These are phyloP conservation scores for Neocrepidodera transversa DNA, from an alignment of 2,888 invertebrate species.

Conservation along the genomic window DNA sequence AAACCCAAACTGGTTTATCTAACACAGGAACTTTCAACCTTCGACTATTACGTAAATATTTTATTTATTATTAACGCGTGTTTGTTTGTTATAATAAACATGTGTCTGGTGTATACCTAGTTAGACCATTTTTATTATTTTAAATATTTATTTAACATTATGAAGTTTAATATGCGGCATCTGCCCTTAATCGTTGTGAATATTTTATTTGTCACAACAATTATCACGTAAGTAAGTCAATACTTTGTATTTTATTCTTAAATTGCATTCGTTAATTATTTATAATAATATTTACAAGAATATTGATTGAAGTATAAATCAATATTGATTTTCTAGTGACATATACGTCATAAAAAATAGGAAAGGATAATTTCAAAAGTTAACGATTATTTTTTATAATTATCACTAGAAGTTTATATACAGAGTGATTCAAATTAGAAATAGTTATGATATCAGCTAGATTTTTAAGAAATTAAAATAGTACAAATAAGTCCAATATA, in stretches of 20 bases:
- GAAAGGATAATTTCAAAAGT: too few relatives aligned
- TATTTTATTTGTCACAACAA: conserved; percentile 16
- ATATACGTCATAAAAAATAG: too few relatives aligned
- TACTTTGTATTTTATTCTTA: background rate
- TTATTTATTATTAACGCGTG: background rate
- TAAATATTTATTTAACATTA: background rate
- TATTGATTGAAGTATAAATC: too few relatives aligned
- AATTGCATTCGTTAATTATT: background rate
- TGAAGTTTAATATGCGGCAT: conserved; percentile 24
- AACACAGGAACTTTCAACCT: conserved; percentile 20
- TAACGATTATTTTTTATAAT: too few relatives aligned
- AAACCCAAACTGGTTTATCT: conserved; percentile 13
- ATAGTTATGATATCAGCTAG: too few relatives aligned
- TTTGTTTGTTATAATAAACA: background rate
- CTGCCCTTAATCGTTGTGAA: conserved; percentile 16
- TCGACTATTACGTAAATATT: conserved; percentile 12
- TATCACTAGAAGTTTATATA: too few relatives aligned
- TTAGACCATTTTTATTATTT: background rate
- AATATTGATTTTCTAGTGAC: too few relatives aligned
- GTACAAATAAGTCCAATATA: too few relatives aligned
- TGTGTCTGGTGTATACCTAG: background rate
- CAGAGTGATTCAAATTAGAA: too few relatives aligned
- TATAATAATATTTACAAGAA: too few relatives aligned
- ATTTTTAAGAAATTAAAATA: too few relatives aligned
- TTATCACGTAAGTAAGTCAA: conserved; percentile 36